A percentile compares a stretch with the other conserved stretches of the same genome.
Conservation (phyloP, 2,797 vertebrate genomes). For the Sylvilagus floridanus region DNA sequence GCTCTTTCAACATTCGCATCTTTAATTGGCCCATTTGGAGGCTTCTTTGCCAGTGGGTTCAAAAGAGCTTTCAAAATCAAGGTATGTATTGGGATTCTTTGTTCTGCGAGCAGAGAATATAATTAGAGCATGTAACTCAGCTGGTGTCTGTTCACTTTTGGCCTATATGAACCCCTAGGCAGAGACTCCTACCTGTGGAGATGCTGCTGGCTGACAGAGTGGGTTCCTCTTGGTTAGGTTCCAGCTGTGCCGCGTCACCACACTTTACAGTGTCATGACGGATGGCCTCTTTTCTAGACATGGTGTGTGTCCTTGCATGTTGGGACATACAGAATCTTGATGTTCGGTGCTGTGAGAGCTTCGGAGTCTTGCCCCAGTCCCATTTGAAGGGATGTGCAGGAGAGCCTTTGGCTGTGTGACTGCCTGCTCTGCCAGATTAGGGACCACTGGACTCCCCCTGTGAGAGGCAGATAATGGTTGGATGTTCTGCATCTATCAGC, state of each 20-base stretch:
- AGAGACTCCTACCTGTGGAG: background rate
- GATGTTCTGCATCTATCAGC: background rate
- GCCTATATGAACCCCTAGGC: background rate
- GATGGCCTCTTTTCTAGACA: background rate
- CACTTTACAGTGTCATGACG: background rate
- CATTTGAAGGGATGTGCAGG: background rate
- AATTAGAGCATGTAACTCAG: background rate
- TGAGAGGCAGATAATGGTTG: background rate
- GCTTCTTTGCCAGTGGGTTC: slow-evolving; percentile 99
- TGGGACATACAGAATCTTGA: background rate
- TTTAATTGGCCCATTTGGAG: slow-evolving; percentile 97
- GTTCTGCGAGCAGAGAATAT: background rate
- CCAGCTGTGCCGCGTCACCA: background rate
- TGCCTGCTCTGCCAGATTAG: background rate
- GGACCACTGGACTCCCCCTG: background rate
- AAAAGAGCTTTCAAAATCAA: slow-evolving; percentile 99
- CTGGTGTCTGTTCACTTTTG: background rate
- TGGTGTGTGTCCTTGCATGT: background rate
- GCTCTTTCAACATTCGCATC: slow-evolving; percentile 96
- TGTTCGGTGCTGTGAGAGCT: background rate
- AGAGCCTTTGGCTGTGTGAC: background rate
- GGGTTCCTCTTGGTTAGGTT: background rate
- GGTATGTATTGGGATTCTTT: slow-evolving; percentile 85
- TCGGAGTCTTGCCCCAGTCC: background rate
- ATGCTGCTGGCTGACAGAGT: background rate